Base-by-base conservation (phyloP, 2,113 vertebrate species). In the Phylloscopus trochiloides region DNA sequence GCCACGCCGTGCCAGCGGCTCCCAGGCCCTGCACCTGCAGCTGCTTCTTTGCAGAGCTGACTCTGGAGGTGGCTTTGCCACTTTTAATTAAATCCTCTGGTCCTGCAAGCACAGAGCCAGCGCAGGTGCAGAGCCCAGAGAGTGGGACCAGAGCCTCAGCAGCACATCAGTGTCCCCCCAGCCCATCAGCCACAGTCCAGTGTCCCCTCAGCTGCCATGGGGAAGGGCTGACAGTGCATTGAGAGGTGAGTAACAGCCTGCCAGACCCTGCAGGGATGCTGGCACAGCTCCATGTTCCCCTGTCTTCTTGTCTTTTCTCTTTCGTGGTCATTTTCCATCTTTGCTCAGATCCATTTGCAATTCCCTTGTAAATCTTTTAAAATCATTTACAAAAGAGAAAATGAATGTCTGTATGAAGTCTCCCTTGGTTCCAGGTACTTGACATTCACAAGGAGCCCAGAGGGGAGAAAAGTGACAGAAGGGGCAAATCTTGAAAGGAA, bases 1-100 rank as follows among this genome's bases (percentile, higher is more conserved):
- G 32, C 20, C 38, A 32, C 0, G 0, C 52, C 0, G 2, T 58
- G 78, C 59, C 48, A 71, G 82, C 3, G 6, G 87, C 51, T 32
- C 6, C 0, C 62, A 70, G 50, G 34, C 40, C 14, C 66, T 31
- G 88, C 66, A 61, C 0, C 0, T n/a, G 36, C 88, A 86, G 74
- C 43, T 0, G 5, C 10, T 3, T 38, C 78, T 63, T 13, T 24
- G 38, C 43, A 82, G 43, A 36, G 43, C 14, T 38, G 8, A 29
- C 54, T 24, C 40, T 20, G 57, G 57, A 31, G 34, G 57, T 7
- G n/a, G 26, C 45, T 80, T 29, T 95, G 79, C 26, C 61, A 66
- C 47, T 29, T 81, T 47, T 24, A 29, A 70, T 50, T 52, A 80
- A 86, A 62, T 17, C 24, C 28, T 6, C 32, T 15, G 40, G 31